Evolutionary conservation across 1,140 invertebrate genomes (phyloP), one percentile per base, ranked within the genome.

Genomic region (Solen grandis): DNA sequence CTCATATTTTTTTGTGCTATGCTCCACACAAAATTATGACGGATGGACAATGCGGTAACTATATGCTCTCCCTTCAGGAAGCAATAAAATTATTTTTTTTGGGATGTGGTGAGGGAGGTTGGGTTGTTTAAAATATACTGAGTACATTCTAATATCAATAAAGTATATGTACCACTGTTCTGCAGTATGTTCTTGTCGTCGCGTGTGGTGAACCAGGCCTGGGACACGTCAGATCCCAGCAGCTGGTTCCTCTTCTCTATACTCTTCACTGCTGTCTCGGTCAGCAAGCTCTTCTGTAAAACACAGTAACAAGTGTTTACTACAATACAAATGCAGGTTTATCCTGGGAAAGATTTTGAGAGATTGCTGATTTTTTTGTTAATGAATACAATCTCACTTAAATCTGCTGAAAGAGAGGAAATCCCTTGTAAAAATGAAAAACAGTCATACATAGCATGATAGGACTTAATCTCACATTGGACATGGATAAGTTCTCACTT

Each of bases 201-300:
- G 41, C 90, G 84, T 1, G 91, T 92, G 22, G 92, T 92, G 78
- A 93, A 93, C 92, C 92, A 93, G 5, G 90, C 88, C 73, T 93
- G 92, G 19, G 88, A 90, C 65, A 91, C 84, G 57, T 88, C 87
- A 22, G 77, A 72, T n/a, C 82, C 87, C 62, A 72, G 74, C 31
- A 68, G 36, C 57, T 65, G 59, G 35, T 68, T 79, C n/a, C 76
- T 73, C 35, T 78, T 78, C 13, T 66, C 65, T 50, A 33, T 54
- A 29, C 63, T 78, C 0, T 10, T 19, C 13, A 41, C 63, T 2
- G 62, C 75, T 16, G 8, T 54, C 41, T 66, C 74, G 66, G 59
- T 72, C 16, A 36, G 29, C 16, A 66, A 50, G 57, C 66, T 69
- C 10, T 25, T 50, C 68, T 81, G 25, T 10, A 16, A 76, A 8